Evolutionary conservation across 2,888 invertebrate genomes (phyloP).

Genomic region (Zeuzera pyrina): DNA sequence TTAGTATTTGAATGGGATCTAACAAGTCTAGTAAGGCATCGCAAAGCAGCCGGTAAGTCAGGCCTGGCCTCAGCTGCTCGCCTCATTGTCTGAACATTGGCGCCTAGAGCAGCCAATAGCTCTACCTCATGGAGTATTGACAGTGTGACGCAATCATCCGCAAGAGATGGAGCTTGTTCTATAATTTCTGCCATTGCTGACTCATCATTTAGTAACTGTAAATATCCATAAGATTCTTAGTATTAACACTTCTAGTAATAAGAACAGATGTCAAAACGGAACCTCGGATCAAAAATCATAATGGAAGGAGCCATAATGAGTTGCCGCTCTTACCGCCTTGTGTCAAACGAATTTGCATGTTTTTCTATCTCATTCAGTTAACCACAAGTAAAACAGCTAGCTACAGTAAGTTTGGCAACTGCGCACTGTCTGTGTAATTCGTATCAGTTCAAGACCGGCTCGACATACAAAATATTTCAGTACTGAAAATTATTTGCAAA

Average conservation of each 20-base stretch:
- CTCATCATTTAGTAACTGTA: conserved; percentile 57
- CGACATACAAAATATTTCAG: no score
- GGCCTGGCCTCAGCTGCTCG: conserved; percentile 80
- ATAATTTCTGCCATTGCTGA: conserved; percentile 77
- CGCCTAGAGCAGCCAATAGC: conserved; percentile 78
- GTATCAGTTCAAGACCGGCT: no score
- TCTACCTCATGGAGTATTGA: conserved; percentile 85
- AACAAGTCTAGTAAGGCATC: conserved; percentile 74
- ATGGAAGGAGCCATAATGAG: no score
- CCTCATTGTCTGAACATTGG: conserved; percentile 77
- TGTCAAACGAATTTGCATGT: no score
- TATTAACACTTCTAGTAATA: not conserved
- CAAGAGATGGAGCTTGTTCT: conserved; percentile 78
- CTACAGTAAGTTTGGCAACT: no score
- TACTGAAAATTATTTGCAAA: no score
- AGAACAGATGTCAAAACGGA: no score
- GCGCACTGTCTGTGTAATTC: no score
- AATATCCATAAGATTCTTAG: conserved; percentile 8
- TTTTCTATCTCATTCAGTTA: no score
- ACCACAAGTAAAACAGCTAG: no score
- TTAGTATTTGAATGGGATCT: conserved; percentile 48
- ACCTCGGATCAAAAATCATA: no score
- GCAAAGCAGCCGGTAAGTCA: conserved; percentile 78
- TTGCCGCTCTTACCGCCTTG: no score
- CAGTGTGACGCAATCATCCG: conserved; percentile 80